Conservation (phyloP, 2,113 vertebrate genomes). For the Gracilinanus agilis region DNA sequence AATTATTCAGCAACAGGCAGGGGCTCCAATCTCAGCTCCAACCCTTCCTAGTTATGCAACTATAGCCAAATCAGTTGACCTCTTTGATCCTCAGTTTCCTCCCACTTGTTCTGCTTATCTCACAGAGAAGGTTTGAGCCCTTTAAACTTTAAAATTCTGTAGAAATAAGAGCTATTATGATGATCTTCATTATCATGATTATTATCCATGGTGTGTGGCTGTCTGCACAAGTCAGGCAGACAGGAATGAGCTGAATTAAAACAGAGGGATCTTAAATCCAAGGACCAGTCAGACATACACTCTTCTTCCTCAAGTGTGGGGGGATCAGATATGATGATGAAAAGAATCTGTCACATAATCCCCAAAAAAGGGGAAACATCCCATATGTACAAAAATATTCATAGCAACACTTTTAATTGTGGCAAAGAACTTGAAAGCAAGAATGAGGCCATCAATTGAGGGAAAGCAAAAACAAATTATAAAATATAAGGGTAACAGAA, state of each 20-base stretch:
- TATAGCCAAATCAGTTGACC: background rate
- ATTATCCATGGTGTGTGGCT: background rate
- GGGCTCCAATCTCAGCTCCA: background rate
- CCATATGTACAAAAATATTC: background rate
- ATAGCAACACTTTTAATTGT: background rate
- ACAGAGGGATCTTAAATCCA: background rate
- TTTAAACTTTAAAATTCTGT: background rate
- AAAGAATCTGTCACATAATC: background rate
- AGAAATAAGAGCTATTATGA: background rate
- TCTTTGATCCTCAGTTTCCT: background rate
- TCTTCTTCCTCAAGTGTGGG: background rate
- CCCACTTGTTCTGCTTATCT: background rate
- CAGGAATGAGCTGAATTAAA: background rate
- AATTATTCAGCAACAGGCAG: background rate
- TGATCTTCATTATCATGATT: background rate
- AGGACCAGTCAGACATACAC: background rate
- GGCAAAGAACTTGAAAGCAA: background rate
- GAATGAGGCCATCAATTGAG: background rate
- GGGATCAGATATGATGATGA: background rate
- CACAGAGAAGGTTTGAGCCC: background rate
- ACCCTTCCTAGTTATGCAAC: background rate
- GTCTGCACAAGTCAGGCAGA: background rate
- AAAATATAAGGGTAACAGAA: background rate
- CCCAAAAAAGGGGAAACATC: background rate
- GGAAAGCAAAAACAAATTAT: background rate